Evolutionary conservation across 2,113 vertebrate genomes (phyloP).

Genomic region (Anolis carolinensis): DNA sequence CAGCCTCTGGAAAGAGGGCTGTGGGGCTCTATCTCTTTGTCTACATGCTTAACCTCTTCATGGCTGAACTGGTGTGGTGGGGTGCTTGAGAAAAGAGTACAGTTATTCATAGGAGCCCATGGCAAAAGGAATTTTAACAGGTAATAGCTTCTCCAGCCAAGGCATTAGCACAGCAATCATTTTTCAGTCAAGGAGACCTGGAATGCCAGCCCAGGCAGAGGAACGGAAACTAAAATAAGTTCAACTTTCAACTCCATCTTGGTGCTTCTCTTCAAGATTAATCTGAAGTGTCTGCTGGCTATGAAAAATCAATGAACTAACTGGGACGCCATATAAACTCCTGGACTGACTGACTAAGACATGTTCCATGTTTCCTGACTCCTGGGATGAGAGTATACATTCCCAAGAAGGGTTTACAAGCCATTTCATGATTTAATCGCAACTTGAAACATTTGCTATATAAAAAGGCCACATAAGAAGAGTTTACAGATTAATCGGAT

Average conservation of each 20-base stretch:
- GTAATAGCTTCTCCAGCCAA: background rate
- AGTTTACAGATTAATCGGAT: background rate
- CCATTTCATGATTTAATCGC: background rate
- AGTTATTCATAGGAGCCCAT: background rate
- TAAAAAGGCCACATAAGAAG: background rate
- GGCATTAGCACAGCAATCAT: background rate
- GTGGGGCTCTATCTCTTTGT: background rate
- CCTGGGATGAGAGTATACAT: background rate
- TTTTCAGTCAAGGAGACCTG: background rate
- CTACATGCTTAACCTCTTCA: background rate
- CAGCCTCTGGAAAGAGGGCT: rapidly evolving
- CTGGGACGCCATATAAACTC: background rate
- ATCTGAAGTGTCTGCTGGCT: background rate
- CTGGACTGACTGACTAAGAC: background rate
- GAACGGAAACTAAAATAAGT: background rate
- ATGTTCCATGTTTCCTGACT: background rate
- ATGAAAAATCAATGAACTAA: background rate
- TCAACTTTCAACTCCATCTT: background rate
- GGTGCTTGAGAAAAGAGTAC: background rate
- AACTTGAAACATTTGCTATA: background rate
- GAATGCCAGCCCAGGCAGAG: background rate
- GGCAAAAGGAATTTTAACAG: rapidly evolving
- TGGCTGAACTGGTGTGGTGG: background rate
- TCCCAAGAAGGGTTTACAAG: background rate
- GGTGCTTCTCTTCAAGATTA: background rate